A percentile compares a stretch with the other conserved stretches of the same genome.
Conservation (phyloP, 2,113 vertebrate species). For the Lophius piscatorius region DNA sequence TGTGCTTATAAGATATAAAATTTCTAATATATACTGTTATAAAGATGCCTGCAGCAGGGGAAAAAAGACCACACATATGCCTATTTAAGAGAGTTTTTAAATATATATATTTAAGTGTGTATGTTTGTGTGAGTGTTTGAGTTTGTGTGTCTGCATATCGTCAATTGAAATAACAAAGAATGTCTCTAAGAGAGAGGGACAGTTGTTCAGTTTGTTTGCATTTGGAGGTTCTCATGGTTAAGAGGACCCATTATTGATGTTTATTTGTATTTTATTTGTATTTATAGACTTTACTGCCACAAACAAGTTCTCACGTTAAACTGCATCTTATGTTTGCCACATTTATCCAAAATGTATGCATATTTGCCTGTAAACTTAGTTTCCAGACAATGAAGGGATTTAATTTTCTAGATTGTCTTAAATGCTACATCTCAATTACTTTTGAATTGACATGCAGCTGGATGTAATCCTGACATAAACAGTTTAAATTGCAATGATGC, state of each 20-base stretch:
- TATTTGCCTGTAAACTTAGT: constrained; percentile 4
- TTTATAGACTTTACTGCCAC: constrained; percentile 70
- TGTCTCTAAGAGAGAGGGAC: constrained; percentile 39
- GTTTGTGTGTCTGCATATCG: too few species aligned
- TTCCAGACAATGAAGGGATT: constrained; percentile 13
- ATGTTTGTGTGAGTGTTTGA: too few species aligned
- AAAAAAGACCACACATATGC: constrained; percentile 37
- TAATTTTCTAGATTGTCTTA: constrained; percentile 1
- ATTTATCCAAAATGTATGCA: constrained; percentile 32
- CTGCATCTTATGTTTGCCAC: constrained; percentile 18
- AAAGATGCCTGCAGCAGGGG: constrained; percentile 63
- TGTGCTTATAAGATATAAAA: constrained; percentile 58
- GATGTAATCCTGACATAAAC: not conserved
- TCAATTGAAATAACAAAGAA: constrained; percentile 49
- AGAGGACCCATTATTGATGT: constrained; percentile 34
- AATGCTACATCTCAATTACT: not conserved
- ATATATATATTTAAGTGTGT: constrained; percentile 61
- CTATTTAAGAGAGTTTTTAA: constrained; percentile 63
- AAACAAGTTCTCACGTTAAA: constrained; percentile 42
- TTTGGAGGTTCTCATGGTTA: constrained; percentile 18
- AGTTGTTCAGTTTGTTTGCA: constrained; percentile 20
- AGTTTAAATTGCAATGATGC: constrained; percentile 35
- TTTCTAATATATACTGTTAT: constrained; percentile 66
- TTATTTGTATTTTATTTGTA: constrained; percentile 34
- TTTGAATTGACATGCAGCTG: constrained; percentile 3